Evolutionary conservation across 2,113 vertebrate species (phyloP).

Genomic region (Lophotis ruficrista): DNA sequence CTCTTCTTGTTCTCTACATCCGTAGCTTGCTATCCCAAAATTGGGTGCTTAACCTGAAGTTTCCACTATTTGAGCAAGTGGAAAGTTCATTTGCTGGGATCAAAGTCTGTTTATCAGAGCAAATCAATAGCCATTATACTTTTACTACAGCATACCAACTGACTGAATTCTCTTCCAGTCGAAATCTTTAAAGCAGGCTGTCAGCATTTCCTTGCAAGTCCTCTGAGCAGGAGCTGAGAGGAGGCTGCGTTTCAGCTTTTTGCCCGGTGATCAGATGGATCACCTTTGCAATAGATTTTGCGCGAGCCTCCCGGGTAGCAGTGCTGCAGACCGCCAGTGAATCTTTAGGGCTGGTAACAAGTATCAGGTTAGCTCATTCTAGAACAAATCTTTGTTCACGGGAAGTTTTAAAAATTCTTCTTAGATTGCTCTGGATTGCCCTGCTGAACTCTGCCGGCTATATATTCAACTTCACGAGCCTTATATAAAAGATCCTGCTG

Average conservation of each 20-base stretch:
- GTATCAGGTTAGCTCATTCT: neutral
- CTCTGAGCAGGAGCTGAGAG: neutral
- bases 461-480: slow-evolving; percentile 88
- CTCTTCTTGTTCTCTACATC: neutral
- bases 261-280: neutral
- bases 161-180: neutral
- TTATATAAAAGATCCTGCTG: slow-evolving; percentile 91
- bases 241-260: neutral
- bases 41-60: neutral
- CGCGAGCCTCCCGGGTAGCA: neutral
- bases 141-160: neutral
- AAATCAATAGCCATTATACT: slow-evolving; percentile 1
- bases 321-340: neutral
- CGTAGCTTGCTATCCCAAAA: neutral
- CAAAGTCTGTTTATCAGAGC: neutral
- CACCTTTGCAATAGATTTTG: neutral
- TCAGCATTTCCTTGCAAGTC: neutral
- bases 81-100: neutral
- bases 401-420: neutral
- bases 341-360: neutral
- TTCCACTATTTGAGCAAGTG: neutral
- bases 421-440: slow-evolving; percentile 90
- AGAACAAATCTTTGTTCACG: neutral
- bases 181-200: neutral
- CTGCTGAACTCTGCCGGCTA: slow-evolving; percentile 81